Conservation (phyloP, 2,113 vertebrate genomes). For the Xiphophorus hellerii region DNA sequence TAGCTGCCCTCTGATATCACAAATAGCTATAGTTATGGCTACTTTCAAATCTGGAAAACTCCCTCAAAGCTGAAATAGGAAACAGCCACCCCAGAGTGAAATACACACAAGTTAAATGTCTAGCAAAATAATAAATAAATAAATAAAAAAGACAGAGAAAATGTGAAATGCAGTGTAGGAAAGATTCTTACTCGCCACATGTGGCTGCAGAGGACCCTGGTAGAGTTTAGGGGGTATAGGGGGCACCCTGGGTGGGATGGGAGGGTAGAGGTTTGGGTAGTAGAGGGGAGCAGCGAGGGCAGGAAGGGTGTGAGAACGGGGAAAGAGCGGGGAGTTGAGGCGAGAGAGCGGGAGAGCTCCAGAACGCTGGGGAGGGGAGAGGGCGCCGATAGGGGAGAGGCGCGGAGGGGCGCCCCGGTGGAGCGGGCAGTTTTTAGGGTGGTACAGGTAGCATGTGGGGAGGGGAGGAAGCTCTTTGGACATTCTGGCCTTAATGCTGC, state of each 20-base stretch:
- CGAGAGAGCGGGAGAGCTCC: slow-evolving; percentile 76
- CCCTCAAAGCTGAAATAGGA: neutral
- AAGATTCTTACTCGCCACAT: slow-evolving; percentile 79
- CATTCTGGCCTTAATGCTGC: slow-evolving; percentile 37
- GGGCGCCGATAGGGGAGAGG: slow-evolving; percentile 88
- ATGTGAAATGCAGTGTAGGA: slow-evolving; percentile 50
- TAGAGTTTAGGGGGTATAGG: slow-evolving; percentile 76
- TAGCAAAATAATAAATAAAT: no score
- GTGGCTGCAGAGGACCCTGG: slow-evolving; percentile 76
- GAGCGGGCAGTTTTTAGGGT: slow-evolving; percentile 82
- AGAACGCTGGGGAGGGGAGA: slow-evolving; percentile 85
- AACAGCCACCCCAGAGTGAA: slow-evolving; percentile 15
- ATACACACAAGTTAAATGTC: neutral
- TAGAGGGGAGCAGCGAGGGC: slow-evolving; percentile 82
- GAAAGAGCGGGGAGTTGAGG: slow-evolving; percentile 88
- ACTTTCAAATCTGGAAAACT: slow-evolving; percentile 61
- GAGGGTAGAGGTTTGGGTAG: slow-evolving; percentile 79
- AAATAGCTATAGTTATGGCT: slow-evolving; percentile 21
- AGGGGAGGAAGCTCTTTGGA: slow-evolving; percentile 71
- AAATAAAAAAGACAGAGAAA: slow-evolving; percentile 4
- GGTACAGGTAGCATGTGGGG: slow-evolving; percentile 78
- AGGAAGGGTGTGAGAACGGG: slow-evolving; percentile 87
- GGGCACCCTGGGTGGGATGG: slow-evolving; percentile 70
- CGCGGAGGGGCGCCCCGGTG: slow-evolving; percentile 83
- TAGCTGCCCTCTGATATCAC: slow-evolving; percentile 24